A percentile compares a stretch with the other conserved stretches of the same genome.
phyloP scores from a whole-genome alignment of 2,113 vertebrate species.

The Alectura lathami region DNA sequence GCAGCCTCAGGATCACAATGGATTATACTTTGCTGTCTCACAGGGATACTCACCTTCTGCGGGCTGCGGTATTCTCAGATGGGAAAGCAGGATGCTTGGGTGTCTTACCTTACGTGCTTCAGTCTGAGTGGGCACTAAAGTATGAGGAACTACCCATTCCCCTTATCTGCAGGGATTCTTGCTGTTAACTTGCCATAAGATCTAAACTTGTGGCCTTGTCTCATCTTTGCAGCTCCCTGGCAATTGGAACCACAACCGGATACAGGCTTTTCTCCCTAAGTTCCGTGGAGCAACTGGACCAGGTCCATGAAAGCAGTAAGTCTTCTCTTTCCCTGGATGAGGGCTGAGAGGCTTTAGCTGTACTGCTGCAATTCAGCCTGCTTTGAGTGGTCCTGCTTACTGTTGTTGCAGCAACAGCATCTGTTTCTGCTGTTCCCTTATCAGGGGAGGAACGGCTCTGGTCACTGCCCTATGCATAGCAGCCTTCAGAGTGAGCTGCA shows the following conservation, averaged over 20 bases:
- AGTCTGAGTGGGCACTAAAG: neutral
- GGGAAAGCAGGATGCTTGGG: neutral
- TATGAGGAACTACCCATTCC: rapidly evolving
- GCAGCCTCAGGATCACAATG: neutral
- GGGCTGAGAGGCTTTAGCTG: neutral
- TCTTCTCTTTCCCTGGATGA: neutral
- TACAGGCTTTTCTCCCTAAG: slow-evolving; percentile 94
- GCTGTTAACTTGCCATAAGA: neutral
- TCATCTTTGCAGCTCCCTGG: slow-evolving; percentile 84
- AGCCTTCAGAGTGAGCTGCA: neutral
- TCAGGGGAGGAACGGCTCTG: neutral
- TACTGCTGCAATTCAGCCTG: neutral
- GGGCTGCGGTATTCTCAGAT: neutral
- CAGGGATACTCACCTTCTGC: neutral
- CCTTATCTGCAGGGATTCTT: neutral
- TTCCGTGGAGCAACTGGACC: slow-evolving; percentile 92
- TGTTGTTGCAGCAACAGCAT: neutral
- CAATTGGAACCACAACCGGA: slow-evolving; percentile 88
- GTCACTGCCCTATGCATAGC: neutral
- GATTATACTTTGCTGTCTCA: neutral
- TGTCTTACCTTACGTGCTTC: neutral
- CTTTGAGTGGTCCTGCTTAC: neutral
- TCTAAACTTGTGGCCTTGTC: neutral
- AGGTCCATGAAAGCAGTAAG: slow-evolving; percentile 94
- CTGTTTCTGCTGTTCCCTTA: neutral